Evolutionary conservation across 2,113 vertebrate genomes (phyloP).

Genomic region (Vulpes lagopus): DNA sequence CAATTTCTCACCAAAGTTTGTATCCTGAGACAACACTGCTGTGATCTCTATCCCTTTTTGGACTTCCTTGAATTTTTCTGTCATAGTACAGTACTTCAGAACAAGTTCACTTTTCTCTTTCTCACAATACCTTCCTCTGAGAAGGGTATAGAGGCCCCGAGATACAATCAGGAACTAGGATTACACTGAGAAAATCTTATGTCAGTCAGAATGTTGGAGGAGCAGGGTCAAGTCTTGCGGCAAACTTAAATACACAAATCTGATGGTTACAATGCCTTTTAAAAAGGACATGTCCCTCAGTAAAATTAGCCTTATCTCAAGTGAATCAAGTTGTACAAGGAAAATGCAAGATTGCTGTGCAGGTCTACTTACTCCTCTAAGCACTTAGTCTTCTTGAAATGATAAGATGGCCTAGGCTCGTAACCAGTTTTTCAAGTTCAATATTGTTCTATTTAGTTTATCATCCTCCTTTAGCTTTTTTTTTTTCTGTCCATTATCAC

Average conservation of each 20-base stretch:
- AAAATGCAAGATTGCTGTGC: neutral
- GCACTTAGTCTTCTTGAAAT: neutral
- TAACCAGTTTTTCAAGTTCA: neutral
- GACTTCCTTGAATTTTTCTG: neutral
- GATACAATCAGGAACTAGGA: neutral
- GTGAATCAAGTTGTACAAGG: neutral
- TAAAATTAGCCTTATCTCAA: neutral
- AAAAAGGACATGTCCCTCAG: neutral
- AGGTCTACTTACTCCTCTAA: neutral
- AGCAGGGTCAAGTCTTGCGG: neutral
- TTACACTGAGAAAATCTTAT: neutral
- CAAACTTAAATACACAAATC: neutral
- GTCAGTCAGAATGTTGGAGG: neutral
- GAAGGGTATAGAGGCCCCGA: neutral
- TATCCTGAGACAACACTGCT: neutral
- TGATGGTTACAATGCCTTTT: neutral
- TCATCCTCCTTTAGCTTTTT: neutral
- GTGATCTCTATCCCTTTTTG: neutral
- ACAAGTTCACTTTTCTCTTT: neutral
- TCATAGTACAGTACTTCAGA: neutral
- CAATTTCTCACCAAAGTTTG: neutral
- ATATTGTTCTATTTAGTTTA: neutral
- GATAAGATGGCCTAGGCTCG: neutral
- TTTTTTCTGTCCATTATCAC: neutral
- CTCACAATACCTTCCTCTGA: neutral